Evolutionary conservation across 2,113 vertebrate genomes (phyloP), one percentile per base, ranked within the genome.

Genomic region (Dipodomys spectabilis): DNA sequence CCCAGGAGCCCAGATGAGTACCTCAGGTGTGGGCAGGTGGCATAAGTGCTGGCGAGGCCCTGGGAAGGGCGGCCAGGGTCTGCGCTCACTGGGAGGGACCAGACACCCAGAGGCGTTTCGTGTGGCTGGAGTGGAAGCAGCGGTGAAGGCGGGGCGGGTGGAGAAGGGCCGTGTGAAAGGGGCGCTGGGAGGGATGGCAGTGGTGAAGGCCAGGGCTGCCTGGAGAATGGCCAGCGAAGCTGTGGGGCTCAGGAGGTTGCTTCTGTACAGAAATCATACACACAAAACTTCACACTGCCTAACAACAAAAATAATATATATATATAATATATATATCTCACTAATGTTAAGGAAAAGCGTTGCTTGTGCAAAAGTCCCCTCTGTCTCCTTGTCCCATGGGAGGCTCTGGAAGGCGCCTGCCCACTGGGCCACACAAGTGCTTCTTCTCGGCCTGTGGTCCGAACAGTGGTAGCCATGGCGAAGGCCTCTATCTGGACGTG

Each of bases 401-500:
- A 95, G 96, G 97, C 95, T 95, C 90, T 19, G 60, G 77, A 92
- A 96, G 74, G 96, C 95, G 96, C 96, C 97, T 97, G 94, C 97
- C 96, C 0, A 94, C 93, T 3, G 71, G 92, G 97, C 96, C 92
- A 97, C 95, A 57, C 91, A 96, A 97, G 95, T 94, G 96, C 97
- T 97, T 98, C 97, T 88, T 82, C 82, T 75, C 3, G 10, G 82
- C 88, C 94, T 25, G 69, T 20, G 88, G 92, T 97, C 95, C 88
- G 67, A 81, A 81, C 64, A 10, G 75, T 44, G 89, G 84, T 82
- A 86, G 97, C 96, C 80, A 91, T 81, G n/a, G 69, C 16, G 0
- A 67, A 71, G 81, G 96, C 96, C 97, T 99, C 99, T 98, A 99
- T 98, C 98, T 99, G 95, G 99, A 99, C 10, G 99, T 99, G 97